Evolutionary conservation across 2,888 invertebrate genomes (phyloP).

Genomic region (Leucoptera coffeella): DNA sequence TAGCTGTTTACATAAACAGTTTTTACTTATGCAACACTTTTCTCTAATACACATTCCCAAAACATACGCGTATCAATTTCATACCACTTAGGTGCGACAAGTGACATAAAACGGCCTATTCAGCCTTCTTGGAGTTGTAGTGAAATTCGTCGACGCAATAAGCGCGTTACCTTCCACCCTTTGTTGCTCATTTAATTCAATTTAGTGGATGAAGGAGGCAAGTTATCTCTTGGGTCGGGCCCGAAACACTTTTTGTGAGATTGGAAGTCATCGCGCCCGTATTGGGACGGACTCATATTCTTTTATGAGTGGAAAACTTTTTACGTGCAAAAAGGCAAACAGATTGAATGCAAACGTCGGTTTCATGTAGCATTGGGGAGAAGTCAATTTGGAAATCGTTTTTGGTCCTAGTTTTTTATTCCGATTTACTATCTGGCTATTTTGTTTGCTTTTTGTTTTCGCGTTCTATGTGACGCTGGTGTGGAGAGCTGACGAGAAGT

Average conservation of each 20-base stretch:
- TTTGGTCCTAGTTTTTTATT: slow-evolving; percentile 27
- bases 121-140: slow-evolving; percentile 25
- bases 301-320: slow-evolving; percentile 26
- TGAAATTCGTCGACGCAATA: slow-evolving; percentile 35
- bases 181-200: slow-evolving; percentile 49
- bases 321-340: slow-evolving; percentile 27
- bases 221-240: slow-evolving; percentile 47
- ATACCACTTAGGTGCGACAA: no score
- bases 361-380: no score
- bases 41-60: no score
- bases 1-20: no score
- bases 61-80: no score
- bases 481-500: no score
- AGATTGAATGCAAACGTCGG: no score
- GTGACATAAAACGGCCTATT: no score
- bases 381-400: no score
- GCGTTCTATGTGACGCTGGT: no score
- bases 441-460: no score
- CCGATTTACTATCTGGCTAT: slow-evolving; percentile 18
- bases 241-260: slow-evolving; percentile 39
- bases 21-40: no score
- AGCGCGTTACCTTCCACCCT: slow-evolving; percentile 34
- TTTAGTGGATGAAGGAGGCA: slow-evolving; percentile 47
- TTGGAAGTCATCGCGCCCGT: slow-evolving; percentile 47
- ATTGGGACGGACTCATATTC: slow-evolving; percentile 50